A percentile compares a stretch with the other conserved stretches of the same genome.
These are phyloP conservation scores for Hypocryptadius cinnamomeus DNA, from an alignment of 2,113 vertebrate species.

Conservation along the genomic window DNA sequence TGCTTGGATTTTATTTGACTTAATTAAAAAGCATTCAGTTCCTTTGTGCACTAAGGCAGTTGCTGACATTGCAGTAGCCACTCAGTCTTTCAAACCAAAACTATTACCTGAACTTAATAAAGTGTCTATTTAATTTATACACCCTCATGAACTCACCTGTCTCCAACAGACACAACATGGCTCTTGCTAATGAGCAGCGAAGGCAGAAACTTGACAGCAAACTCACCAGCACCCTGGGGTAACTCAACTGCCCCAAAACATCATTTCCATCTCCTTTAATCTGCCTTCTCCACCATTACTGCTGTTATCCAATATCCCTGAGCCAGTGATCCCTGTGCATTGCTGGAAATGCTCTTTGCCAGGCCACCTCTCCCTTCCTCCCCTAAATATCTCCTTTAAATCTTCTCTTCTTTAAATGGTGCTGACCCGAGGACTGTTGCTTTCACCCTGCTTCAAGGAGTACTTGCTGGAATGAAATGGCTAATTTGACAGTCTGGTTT, in stretches of 20 bases:
- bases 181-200: not conserved
- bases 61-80: slow-evolving; percentile 53
- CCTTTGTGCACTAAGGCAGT: slow-evolving; percentile 24
- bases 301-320: not conserved
- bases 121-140: slow-evolving; percentile 48
- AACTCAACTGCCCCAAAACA: not conserved
- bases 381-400: not conserved
- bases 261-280: not conserved
- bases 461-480: not conserved
- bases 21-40: slow-evolving; percentile 61
- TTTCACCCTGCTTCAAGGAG: not conserved
- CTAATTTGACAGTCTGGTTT: not conserved
- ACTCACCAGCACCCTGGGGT: not conserved
- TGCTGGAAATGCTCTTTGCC: not conserved
- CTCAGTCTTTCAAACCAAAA: slow-evolving; percentile 54
- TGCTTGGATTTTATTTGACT: slow-evolving; percentile 42
- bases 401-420: not conserved
- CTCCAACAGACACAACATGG: not conserved
- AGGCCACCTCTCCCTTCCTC: not conserved
- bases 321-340: accelerated
- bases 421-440: not conserved
- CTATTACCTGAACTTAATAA: slow-evolving; percentile 60
- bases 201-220: not conserved
- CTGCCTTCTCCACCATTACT: not conserved
- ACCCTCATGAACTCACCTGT: slow-evolving; percentile 37